Percentiles rank a stretch among this genome's conserved stretches.
Evolutionary conservation across 2,797 vertebrate species (phyloP).

Genomic region (Sciaenops ocellatus): DNA sequence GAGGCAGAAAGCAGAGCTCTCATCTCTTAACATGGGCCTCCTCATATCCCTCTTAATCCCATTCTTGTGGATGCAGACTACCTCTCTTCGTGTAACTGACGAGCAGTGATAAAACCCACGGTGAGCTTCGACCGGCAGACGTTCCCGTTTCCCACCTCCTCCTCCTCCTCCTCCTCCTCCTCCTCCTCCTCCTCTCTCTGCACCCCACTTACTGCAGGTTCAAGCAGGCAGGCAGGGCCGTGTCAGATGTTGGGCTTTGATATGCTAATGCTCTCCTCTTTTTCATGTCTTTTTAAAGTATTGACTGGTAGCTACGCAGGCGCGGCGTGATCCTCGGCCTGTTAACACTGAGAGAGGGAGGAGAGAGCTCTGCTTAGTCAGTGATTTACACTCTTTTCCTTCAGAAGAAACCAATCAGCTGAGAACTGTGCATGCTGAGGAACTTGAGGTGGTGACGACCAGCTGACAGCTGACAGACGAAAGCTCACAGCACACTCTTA

Average conservation of each 20-base stretch:
- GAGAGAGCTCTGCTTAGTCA: conserved; percentile 48
- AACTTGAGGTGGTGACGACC: background rate
- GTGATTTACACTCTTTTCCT: conserved; percentile 23
- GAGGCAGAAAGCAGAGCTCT: conserved; percentile 48
- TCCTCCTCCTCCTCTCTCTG: background rate
- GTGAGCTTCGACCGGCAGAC: conserved; percentile 20
- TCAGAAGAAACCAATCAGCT: conserved; percentile 35
- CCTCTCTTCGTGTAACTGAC: conserved; percentile 23
- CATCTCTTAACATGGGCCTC: conserved; percentile 19
- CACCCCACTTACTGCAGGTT: conserved; percentile 26
- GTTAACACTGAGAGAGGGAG: conserved; percentile 7
- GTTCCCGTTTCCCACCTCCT: conserved; percentile 34
- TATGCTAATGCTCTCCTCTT: conserved; percentile 58
- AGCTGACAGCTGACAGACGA: background rate
- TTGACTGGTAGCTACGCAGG: conserved; percentile 29
- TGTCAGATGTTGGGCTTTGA: conserved; percentile 66
- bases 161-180: conserved; percentile 6
- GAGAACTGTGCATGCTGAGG: conserved; percentile 14
- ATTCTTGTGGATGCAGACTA: conserved; percentile 20
- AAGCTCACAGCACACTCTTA: background rate
- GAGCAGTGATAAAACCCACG: conserved; percentile 16
- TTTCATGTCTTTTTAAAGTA: conserved; percentile 42
- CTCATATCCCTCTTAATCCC: conserved; percentile 51
- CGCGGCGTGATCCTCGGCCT: conserved; percentile 18
- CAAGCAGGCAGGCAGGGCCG: conserved; percentile 27